Evolutionary conservation across 2,113 vertebrate species (phyloP).

Genomic region (Cathartes aura): DNA sequence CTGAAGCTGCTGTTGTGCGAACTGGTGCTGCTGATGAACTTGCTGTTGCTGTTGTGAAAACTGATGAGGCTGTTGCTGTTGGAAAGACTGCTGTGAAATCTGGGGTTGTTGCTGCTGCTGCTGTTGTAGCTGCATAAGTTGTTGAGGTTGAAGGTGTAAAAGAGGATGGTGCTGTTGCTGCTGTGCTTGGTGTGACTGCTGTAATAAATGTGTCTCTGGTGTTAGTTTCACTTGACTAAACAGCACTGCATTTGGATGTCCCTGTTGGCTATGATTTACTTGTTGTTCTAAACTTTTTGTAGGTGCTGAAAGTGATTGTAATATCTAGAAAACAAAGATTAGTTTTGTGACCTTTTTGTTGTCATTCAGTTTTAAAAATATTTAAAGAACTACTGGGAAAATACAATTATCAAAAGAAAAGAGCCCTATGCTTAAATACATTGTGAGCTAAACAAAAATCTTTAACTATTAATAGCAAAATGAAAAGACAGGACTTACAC

Average conservation of each 20-base stretch:
- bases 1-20: constrained; percentile 78
- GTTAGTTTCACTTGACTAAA: constrained; percentile 79
- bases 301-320: constrained; percentile 89
- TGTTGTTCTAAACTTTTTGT: constrained; percentile 89
- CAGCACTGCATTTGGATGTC: constrained; percentile 78
- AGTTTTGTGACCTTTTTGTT: constrained; percentile 39
- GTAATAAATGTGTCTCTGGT: constrained; percentile 83
- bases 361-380: background rate
- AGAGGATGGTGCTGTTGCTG: constrained; percentile 78
- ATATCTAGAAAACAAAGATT: constrained; percentile 81
- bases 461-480: background rate
- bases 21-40: constrained; percentile 73
- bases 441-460: background rate
- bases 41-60: constrained; percentile 73
- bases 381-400: constrained; percentile 37
- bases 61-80: constrained; percentile 76
- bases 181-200: constrained; percentile 79
- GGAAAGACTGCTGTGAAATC: constrained; percentile 73
- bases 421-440: background rate
- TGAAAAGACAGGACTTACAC: background rate
- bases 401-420: background rate
- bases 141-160: constrained; percentile 83
- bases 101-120: constrained; percentile 79
- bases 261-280: constrained; percentile 83
- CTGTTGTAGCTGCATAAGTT: constrained; percentile 78